Evolutionary conservation across 53 echinoderm and acorn worm species (phyloP), one percentile per base, ranked within the genome.

Genomic region (Stichopus horrens): DNA sequence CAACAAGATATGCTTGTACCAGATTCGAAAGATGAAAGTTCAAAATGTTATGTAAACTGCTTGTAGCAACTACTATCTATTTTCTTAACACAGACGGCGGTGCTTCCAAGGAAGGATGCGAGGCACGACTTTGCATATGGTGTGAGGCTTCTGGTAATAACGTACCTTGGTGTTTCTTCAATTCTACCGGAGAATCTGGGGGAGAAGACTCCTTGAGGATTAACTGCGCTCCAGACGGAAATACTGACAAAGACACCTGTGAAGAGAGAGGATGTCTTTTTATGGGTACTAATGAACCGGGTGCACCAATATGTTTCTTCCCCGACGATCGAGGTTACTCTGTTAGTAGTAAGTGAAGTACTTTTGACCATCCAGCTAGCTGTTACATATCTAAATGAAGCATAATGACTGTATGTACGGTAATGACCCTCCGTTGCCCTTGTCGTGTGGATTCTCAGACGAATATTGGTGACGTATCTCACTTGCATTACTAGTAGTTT

Each of bases 91-190:
- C 56, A 93, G 93, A 88, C 75, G 90, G 76, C 7, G 93, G 93
- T 75, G 86, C 93, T 57, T 53, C 88, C 51, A 90, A 85, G 52
- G 88, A 75, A 4, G 54, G n/a, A 52, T 93, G 93, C 55, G 91
- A 89, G 66, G 91, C 88, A 51, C 89, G 91, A 4, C 86, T 76
- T 21, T 93, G 93, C 53, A 37, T 93, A 75, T 93, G 93, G 93
- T 93, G 93, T 80, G 88, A 91, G 54, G 55, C 93, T 74, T 53
- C 52, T 80, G 52, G 54, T 9, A 23, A 78, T 10, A 88, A 86
- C n/a, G 75, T 77, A 5, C 91, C 93, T 14, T 93, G 93, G 93
- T 93, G 93, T 55, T 93, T 93, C 91, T 93, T 91, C 83, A 91
- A 93, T 22, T 73, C 88, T 20, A 58, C 83, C 22, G 65, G 83